These are phyloP conservation scores for Ahaetulla prasina DNA, from an alignment of 2,113 vertebrate genomes.

Conservation along the genomic window DNA sequence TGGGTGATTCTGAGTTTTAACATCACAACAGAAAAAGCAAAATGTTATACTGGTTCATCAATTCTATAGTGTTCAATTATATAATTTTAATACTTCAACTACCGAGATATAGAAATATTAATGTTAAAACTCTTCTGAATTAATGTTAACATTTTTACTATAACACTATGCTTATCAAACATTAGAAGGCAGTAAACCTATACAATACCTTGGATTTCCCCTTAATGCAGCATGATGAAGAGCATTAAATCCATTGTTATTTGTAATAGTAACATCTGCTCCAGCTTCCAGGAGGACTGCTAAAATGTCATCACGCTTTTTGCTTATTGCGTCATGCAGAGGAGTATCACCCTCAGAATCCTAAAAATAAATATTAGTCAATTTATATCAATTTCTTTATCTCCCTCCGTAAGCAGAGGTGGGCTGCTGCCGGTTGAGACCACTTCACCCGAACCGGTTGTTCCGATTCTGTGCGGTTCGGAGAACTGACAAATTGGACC, in stretches of 20 bases:
- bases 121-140: background rate
- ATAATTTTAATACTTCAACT: background rate
- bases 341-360: conserved; percentile 97
- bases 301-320: conserved; percentile 97
- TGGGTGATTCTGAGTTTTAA: background rate
- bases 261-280: conserved; percentile 97
- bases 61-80: background rate
- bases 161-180: background rate
- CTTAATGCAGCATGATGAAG: conserved; percentile 94
- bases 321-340: conserved; percentile 96
- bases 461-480: no score
- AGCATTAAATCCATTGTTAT: conserved; percentile 98
- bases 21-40: background rate
- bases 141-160: background rate
- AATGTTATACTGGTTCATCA: background rate
- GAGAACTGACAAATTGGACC: no score
- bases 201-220: conserved; percentile 92
- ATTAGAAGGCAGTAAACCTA: background rate
- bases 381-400: background rate
- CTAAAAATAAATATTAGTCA: conserved; percentile 61
- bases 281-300: conserved; percentile 94
- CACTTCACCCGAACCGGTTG: no score
- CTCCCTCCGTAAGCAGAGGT: background rate
- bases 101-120: background rate
- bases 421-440: no score